Evolutionary conservation across 2,113 vertebrate genomes (phyloP).

Genomic region (Bubalus kerabau): DNA sequence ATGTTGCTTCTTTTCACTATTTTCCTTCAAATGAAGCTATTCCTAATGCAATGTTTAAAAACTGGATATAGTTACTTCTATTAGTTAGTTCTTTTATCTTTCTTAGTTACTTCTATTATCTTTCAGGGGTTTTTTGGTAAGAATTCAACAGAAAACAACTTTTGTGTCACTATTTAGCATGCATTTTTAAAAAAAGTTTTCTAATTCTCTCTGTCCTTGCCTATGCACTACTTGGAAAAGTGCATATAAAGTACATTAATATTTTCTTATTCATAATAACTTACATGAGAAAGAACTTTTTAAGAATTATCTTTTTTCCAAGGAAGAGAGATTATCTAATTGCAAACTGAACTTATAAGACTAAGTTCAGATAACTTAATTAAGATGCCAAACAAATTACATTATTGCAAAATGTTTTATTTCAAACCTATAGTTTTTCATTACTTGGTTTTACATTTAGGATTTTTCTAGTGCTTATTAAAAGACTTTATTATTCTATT

Average conservation of each 20-base stretch:
- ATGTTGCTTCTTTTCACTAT: background rate
- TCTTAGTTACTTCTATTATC: background rate
- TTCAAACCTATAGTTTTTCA: conserved; percentile 24
- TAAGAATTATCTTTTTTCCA: background rate
- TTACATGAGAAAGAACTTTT: conserved; percentile 21
- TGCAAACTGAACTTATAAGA: conserved; percentile 21
- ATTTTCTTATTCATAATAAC: background rate
- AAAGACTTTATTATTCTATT: conserved; percentile 33
- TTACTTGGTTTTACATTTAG: conserved; percentile 22
- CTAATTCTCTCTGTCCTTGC: background rate
- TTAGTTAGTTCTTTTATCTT: background rate
- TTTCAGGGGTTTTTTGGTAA: background rate
- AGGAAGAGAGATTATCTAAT: conserved; percentile 10
- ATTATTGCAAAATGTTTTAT: background rate
- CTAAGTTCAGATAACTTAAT: conserved; percentile 49
- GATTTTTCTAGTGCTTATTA: conserved; percentile 35
- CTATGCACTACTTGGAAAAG: background rate
- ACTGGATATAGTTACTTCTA: background rate
- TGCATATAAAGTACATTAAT: background rate
- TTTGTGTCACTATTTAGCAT: background rate
- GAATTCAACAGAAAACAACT: background rate
- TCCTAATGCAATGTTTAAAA: background rate
- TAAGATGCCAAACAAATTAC: conserved; percentile 29
- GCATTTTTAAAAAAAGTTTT: background rate
- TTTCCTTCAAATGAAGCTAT: background rate